Percentiles rank a stretch among this genome's conserved stretches.
These are phyloP conservation scores for Eupeodes latifasciatus DNA, from an alignment of 2,888 invertebrate species.

Conservation along the genomic window DNA sequence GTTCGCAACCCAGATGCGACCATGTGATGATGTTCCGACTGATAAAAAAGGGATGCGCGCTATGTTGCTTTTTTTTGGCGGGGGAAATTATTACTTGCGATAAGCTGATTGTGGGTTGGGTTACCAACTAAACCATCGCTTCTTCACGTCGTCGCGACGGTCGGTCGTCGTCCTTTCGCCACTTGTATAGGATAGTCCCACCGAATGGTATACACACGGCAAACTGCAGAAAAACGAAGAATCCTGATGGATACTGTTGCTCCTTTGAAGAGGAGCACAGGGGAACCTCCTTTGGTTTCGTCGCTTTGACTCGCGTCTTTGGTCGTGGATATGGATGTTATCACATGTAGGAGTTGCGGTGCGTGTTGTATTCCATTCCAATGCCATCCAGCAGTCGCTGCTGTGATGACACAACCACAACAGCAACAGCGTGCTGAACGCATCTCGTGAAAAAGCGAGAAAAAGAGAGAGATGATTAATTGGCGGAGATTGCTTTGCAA, in stretches of 20 bases:
- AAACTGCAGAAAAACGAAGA: not conserved
- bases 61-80: slow-evolving; percentile 46
- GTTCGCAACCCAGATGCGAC: slow-evolving; percentile 70
- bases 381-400: not conserved
- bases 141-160: slow-evolving; percentile 34
- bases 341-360: slow-evolving; percentile 68
- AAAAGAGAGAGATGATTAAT: slow-evolving; percentile 69
- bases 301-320: too few species aligned
- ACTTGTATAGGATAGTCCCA: slow-evolving; percentile 21
- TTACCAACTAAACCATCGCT: slow-evolving; percentile 38
- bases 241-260: slow-evolving; percentile 51
- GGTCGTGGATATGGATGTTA: slow-evolving; percentile 60
- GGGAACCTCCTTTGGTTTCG: not conserved
- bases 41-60: slow-evolving; percentile 66
- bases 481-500: slow-evolving; percentile 69
- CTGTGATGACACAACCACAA: not conserved
- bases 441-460: slow-evolving; percentile 14
- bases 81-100: slow-evolving; percentile 73
- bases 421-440: slow-evolving; percentile 15
- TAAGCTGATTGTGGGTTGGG: slow-evolving; percentile 76
- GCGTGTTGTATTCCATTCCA: slow-evolving; percentile 54
- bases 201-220: slow-evolving; percentile 26
- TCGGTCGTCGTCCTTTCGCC: slow-evolving; percentile 43
- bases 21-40: slow-evolving; percentile 70
- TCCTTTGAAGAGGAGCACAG: slow-evolving; percentile 24